A percentile compares a stretch with the other conserved stretches of the same genome.
Evolutionary conservation across 2,888 invertebrate genomes (phyloP).

Genomic region (Gibbula magus): DNA sequence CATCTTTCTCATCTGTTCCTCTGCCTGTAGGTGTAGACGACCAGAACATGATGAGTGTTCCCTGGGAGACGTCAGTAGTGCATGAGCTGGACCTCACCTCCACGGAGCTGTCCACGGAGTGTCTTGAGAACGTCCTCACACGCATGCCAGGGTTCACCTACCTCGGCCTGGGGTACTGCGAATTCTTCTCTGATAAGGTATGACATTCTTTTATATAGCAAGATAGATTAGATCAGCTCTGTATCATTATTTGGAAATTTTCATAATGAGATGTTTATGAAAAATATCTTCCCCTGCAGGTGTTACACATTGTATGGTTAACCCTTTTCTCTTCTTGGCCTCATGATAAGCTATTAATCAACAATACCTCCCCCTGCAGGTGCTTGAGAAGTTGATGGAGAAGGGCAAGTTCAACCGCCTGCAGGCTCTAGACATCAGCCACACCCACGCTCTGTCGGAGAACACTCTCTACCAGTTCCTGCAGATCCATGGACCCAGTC

Average conservation of each 20-base stretch:
- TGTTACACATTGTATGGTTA: no score
- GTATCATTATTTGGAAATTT: no score
- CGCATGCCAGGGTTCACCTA: slow-evolving; percentile 87
- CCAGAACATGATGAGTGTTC: slow-evolving; percentile 94
- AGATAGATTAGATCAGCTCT: no score
- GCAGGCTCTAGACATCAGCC: slow-evolving; percentile 92
- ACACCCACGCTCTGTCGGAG: slow-evolving; percentile 96
- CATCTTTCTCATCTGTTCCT: no score
- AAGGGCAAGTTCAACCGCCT: slow-evolving; percentile 85
- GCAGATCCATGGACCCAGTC: slow-evolving; percentile 89
- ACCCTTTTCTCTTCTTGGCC: no score
- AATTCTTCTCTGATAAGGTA: slow-evolving; percentile 96
- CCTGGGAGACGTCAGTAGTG: slow-evolving; percentile 96
- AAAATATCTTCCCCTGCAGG: no score
- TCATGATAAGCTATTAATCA: no score
- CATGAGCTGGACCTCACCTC: slow-evolving; percentile 97
- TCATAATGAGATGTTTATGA: no score
- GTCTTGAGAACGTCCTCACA: slow-evolving; percentile 92
- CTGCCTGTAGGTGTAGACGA: slow-evolving; percentile 85
- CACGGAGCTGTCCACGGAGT: slow-evolving; percentile 95
- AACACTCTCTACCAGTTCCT: slow-evolving; percentile 94
- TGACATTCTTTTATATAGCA: no score
- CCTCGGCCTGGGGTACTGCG: slow-evolving; percentile 96
- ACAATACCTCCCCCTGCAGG: slow-evolving; percentile 72
- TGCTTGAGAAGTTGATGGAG: slow-evolving; percentile 93